These are phyloP conservation scores for Nymphalis polychloros DNA, from an alignment of 2,888 invertebrate species.

Conservation along the genomic window DNA sequence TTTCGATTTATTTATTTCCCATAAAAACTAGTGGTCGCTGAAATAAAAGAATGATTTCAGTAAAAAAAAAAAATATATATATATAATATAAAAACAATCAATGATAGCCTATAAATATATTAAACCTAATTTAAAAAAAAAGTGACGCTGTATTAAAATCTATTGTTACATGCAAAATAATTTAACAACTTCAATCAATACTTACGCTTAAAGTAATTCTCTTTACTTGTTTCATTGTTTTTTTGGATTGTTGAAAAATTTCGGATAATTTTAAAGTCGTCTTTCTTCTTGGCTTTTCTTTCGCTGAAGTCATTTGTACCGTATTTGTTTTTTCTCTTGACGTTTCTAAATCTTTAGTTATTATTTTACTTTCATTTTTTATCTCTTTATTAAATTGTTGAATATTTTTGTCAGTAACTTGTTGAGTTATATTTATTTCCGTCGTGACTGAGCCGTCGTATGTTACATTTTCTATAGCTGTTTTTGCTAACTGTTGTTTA, in stretches of 20 bases:
- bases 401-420: neutral
- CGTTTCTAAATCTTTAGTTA: neutral
- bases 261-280: slow-evolving; percentile 20
- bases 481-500: neutral
- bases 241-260: slow-evolving; percentile 14
- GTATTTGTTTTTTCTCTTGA: neutral
- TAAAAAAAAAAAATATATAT: neutral
- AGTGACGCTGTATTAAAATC: too few species aligned
- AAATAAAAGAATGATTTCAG: slow-evolving; percentile 45
- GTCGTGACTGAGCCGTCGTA: neutral
- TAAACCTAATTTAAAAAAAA: too few species aligned
- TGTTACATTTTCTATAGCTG: neutral
- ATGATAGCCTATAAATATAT: neutral
- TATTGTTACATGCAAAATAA: too few species aligned
- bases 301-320: neutral
- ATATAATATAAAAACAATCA: neutral
- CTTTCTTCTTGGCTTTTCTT: slow-evolving; percentile 20
- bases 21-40: slow-evolving; percentile 68
- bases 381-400: neutral
- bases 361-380: neutral
- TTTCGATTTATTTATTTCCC: slow-evolving; percentile 38
- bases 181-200: slow-evolving; percentile 8
- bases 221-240: slow-evolving; percentile 29
- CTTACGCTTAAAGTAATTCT: slow-evolving; percentile 52
- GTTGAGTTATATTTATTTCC: neutral